Conservation (phyloP, 1,140 invertebrate species). For the Pogonognathellus flavescens region DNA sequence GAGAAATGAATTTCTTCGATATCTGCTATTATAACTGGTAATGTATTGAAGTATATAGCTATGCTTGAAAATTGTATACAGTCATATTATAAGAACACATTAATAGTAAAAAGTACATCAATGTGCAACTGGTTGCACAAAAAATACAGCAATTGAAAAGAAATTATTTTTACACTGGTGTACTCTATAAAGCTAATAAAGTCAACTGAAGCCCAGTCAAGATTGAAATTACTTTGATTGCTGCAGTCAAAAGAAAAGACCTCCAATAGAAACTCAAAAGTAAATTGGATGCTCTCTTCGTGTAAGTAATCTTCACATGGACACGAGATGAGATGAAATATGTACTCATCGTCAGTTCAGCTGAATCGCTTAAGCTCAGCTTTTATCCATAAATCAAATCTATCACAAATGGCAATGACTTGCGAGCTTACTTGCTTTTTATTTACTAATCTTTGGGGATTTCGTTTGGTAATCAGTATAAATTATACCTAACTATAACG, state of each 20-base stretch:
- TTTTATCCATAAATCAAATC: conserved; percentile 43
- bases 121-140: background rate
- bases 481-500: too few species aligned
- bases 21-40: too few species aligned
- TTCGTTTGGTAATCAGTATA: too few species aligned
- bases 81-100: too few species aligned
- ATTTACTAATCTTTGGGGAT: background rate
- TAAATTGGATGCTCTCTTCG: background rate
- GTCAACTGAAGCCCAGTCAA: background rate
- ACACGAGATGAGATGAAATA: background rate
- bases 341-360: background rate
- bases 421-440: background rate
- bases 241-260: conserved; percentile 2
- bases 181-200: background rate
- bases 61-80: too few species aligned
- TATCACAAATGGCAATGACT: conserved; percentile 35
- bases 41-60: too few species aligned
- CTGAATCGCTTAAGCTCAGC: background rate
- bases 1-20: too few species aligned
- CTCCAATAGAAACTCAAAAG: background rate
- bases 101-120: background rate
- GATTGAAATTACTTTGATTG: conserved; percentile 38
- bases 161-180: background rate
- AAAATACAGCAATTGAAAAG: conserved; percentile 7
- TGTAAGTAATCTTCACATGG: background rate